These are phyloP conservation scores for Drosophila sulfurigaster DNA, from an alignment of 1,140 invertebrate species.

Conservation along the genomic window DNA sequence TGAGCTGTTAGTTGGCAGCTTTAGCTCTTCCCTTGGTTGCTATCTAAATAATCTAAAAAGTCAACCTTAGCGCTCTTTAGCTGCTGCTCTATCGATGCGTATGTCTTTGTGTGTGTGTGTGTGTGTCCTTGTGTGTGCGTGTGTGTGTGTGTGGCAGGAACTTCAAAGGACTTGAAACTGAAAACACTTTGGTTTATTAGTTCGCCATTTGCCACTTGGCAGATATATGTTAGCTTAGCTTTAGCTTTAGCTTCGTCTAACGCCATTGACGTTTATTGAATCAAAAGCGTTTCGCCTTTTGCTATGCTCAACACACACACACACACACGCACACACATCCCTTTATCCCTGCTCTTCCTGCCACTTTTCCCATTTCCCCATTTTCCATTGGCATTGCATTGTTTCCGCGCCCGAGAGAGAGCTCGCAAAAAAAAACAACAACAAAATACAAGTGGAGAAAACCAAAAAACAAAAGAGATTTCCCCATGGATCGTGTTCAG, in stretches of 20 bases:
- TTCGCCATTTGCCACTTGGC: slow-evolving; percentile 28
- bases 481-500: slow-evolving; percentile 72
- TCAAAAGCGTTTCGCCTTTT: slow-evolving; percentile 68
- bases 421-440: slow-evolving; percentile 8
- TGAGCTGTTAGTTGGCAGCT: background rate
- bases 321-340: too few relatives aligned
- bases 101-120: slow-evolving; percentile 1
- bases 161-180: slow-evolving; percentile 43
- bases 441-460: slow-evolving; percentile 30
- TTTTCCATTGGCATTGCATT: slow-evolving; percentile 33
- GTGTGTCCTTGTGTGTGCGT: background rate
- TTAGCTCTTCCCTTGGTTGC: slow-evolving; percentile 23
- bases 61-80: slow-evolving; percentile 31
- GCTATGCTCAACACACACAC: background rate
- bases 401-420: slow-evolving; percentile 18
- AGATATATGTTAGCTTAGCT: background rate
- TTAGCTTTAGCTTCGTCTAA: slow-evolving; percentile 22
- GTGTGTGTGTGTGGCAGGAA: slow-evolving; percentile 11
- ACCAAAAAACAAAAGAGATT: slow-evolving; percentile 75
- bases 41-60: slow-evolving; percentile 37
- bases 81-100: background rate
- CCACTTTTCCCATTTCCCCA: background rate
- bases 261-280: slow-evolving; percentile 79
- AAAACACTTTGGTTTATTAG: slow-evolving; percentile 57
- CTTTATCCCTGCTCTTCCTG: background rate